Evolutionary conservation across 1,140 invertebrate species (phyloP), one percentile per base, ranked within the genome.

Genomic region (Proales similis): DNA sequence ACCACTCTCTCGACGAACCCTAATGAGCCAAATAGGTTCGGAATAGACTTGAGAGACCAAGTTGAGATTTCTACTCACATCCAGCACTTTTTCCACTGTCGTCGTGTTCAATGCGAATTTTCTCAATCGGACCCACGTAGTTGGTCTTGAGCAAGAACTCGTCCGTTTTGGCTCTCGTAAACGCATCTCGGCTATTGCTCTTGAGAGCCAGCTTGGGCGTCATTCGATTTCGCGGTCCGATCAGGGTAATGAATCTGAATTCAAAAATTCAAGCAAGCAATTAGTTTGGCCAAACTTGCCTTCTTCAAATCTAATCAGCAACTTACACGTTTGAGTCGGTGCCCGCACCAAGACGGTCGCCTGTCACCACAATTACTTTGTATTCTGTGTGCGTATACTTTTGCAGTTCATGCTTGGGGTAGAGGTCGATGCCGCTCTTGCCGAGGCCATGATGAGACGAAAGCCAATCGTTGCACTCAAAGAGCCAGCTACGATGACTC

Each of bases 31-130:
- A 43, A 62, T 45, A 19, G 12, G 7, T 26, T 45, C 6, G 32
- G 12, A 53, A 30, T 20, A 30, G 45, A 29, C 24, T 22, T 51
- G 3, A 24, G 22, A 29, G 2, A 29, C 12, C 3, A 12, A 20
- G 17, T 14, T 19, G 30, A 24, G 5, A 4, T 5, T 33, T 70
- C 66, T 53, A 74, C 71, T 66, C 72, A 70, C 75, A 77, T 9
- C 74, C 74, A n/a, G 75, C 64, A 2, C 62, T 68, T 12, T 71
- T 47, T 19, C 75, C 75, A n/a, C 69, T 71, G 48, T 76, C 75
- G 65, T 77, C 75, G 65, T 77, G 75, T 45, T 75, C 71, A 19
- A 77, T 68, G 39, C 67, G 63, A 1, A 77, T 64, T 66, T 76
- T 76, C 5, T 60, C 70, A 66, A 77, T 67, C 9, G 70, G 70